Conservation (phyloP, 2,113 vertebrate species). For the Quiscalus mexicanus region DNA sequence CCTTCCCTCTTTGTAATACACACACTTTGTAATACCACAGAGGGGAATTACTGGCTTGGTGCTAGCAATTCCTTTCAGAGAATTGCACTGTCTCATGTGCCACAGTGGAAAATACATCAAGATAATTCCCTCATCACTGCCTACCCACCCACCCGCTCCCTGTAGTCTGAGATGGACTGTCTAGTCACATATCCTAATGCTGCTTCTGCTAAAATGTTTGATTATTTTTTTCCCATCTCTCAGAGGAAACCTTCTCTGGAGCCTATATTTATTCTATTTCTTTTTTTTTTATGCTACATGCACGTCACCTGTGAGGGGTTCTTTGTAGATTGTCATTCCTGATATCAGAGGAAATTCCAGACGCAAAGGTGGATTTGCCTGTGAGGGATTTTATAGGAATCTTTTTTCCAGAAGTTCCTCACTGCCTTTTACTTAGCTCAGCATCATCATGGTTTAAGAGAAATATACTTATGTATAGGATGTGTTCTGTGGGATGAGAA, state of each 20-base stretch:
- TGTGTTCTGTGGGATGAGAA: not conserved
- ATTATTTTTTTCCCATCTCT: not conserved
- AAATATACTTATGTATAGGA: not conserved
- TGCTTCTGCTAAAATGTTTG: conserved; percentile 35
- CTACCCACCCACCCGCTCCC: conserved; percentile 24
- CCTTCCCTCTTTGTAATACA: not conserved
- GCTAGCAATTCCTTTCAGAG: conserved; percentile 40
- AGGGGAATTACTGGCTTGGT: conserved; percentile 24
- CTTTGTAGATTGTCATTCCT: not conserved
- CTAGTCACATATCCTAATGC: conserved; percentile 37
- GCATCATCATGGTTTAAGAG: conserved; percentile 10
- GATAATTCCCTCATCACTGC: conserved; percentile 33
- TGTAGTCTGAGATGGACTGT: conserved; percentile 48
- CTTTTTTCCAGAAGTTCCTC: conserved; percentile 6
- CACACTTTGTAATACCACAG: conserved; percentile 30
- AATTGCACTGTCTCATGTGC: conserved; percentile 6
- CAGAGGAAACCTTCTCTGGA: conserved; percentile 27
- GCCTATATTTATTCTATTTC: conserved; percentile 40
- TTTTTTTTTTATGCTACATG: not conserved
- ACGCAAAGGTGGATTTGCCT: not conserved
- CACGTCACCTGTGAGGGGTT: not conserved
- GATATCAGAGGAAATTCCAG: not conserved
- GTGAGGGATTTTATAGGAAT: not conserved
- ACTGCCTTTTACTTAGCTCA: conserved; percentile 7
- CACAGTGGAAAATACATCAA: conserved; percentile 26